These are phyloP conservation scores for Phylloscopus trochilus DNA, from an alignment of 2,113 vertebrate genomes.

Conservation along the genomic window DNA sequence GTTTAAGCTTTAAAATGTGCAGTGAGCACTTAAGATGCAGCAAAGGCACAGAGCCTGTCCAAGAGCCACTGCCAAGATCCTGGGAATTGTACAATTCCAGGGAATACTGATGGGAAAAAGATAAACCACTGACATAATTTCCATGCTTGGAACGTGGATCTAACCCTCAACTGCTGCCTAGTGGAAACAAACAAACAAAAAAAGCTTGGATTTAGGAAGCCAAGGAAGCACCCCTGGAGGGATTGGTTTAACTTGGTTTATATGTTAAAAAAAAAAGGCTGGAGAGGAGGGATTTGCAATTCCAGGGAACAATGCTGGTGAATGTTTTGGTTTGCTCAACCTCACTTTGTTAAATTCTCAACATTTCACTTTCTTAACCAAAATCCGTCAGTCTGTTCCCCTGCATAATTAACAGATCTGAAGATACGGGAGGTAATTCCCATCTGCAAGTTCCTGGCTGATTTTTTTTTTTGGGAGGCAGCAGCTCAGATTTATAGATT, in stretches of 20 bases:
- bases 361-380: background rate
- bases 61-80: background rate
- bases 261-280: background rate
- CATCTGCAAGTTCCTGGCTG: background rate
- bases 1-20: background rate
- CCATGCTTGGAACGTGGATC: background rate
- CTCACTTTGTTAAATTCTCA: background rate
- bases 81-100: background rate
- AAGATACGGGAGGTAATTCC: background rate
- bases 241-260: background rate
- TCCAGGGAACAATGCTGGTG: background rate
- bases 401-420: background rate
- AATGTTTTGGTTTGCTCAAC: background rate
- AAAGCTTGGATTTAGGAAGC: background rate
- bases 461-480: background rate
- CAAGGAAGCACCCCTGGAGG: background rate
- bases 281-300: background rate
- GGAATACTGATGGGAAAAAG: background rate
- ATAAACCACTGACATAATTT: background rate
- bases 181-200: background rate
- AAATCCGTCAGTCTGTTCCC: background rate
- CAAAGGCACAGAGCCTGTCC: background rate
- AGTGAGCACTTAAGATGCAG: background rate
- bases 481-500: background rate
- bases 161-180: background rate